Base-by-base conservation (phyloP, 53 echinoderm and acorn worm species). In the Echinarachnius parma region DNA sequence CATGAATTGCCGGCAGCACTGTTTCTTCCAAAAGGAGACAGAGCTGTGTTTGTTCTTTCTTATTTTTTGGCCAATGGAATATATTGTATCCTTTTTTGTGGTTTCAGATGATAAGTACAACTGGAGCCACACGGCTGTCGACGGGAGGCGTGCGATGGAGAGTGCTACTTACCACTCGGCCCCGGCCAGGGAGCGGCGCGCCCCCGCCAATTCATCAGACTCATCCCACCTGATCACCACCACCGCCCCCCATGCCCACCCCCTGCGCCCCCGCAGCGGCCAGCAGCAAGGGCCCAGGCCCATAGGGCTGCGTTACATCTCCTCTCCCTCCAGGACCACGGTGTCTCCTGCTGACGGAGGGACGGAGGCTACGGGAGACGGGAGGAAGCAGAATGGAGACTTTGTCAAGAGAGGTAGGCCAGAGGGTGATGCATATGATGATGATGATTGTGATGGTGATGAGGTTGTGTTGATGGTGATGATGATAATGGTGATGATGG, bases 321-420 rank as follows among this genome's bases (percentile, higher is more conserved):
- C 34, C 55, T 77, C 79, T 20, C 84, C 81, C 15, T 37, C 70
- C 33, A 89, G 81, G 63, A 58, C 81, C 9, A 71, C 77, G 19
- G 84, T 84, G 0, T 77, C 84, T 3, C 89, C 89, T 8, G 85
- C 75, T 58, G 89, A 89, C 26, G 84, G 84, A 44, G 61, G 52
- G 53, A 62, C 46, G 65, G 75, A 58, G 18, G 60, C 20, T 39
- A 62, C 28, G 25, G 29, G 48, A 26, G 86, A 46, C 77, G 59
- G 3, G 46, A 57, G 30, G 36, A 75, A 56, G 19, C 42, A 24
- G 34, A 37, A 35, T 3, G 18, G 62, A 4, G 75, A 83, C 2
- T 60, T 79, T 20, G 47, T 61, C 16, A 79, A 78, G 31, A 87
- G 79, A 79, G 87, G 87, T 84, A 52, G 36, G 49, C n/a, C n/a